phyloP scores from a whole-genome alignment of 2,113 vertebrate species.

The Bombycilla garrulus region DNA sequence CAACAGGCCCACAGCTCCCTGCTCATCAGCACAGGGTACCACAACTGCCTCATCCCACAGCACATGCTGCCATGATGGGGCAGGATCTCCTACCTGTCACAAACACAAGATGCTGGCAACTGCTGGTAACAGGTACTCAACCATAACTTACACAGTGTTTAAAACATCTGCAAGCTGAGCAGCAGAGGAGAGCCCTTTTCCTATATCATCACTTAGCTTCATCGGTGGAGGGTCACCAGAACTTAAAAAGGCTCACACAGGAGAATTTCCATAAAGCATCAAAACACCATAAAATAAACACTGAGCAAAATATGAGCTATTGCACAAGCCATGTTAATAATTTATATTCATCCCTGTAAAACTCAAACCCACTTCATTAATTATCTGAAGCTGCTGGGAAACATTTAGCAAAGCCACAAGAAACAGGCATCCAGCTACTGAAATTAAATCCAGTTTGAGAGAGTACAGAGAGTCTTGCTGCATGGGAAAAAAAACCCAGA shows the following conservation, averaged over 20 bases:
- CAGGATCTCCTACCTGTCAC: background rate
- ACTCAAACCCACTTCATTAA: background rate
- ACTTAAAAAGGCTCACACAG: background rate
- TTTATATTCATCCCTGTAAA: background rate
- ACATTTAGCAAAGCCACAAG: background rate
- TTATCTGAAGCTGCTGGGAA: background rate
- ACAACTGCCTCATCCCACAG: fast-evolving
- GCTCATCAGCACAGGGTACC: background rate
- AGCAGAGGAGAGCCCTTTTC: background rate
- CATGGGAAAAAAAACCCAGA: background rate
- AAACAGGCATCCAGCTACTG: background rate
- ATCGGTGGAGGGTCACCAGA: background rate
- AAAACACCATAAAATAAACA: background rate
- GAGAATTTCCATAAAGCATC: background rate
- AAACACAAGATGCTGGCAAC: background rate
- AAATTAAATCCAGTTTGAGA: background rate
- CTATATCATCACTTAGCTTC: background rate
- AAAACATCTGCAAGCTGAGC: background rate
- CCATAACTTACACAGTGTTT: fast-evolving
- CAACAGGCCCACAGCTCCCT: background rate
- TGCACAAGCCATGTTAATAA: background rate
- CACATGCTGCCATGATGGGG: fast-evolving
- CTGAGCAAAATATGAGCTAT: background rate
- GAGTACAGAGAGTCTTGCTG: background rate
- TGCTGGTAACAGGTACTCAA: background rate